Evolutionary conservation across 2,797 vertebrate species (phyloP), one percentile per base, ranked within the genome.

Genomic region (Tokudaia tokunoshimensis): DNA sequence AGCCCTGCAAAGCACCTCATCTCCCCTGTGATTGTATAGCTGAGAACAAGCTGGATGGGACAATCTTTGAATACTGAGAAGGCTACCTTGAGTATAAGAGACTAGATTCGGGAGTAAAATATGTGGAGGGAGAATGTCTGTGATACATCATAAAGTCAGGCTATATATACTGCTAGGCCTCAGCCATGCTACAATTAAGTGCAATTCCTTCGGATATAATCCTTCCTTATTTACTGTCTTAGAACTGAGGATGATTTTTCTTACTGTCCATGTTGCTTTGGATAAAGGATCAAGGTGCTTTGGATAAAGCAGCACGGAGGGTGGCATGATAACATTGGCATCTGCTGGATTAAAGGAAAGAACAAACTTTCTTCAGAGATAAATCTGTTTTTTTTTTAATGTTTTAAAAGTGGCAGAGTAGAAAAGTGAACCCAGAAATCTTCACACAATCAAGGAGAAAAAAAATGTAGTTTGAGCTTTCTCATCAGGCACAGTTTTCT

Each of bases 321-420:
- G 55, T 90, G 82, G 79, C 26, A 65, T 70, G 67, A 91, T 94
- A 96, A 94, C 44, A 52, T 86, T 92, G 37, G 70, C 29, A 86
- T 17, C 91, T 94, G n/a, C 67, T 93, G 85, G 41, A 22, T 96
- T 70, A 34, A 95, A 97, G 52, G 41, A 97, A 94, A 95, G 41
- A 89, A 92, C 20, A 88, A 90, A 85, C 61, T 93, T 97, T 95
- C 17, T 91, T 93, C 41, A 84, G 86, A 67, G 65, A 65, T 85
- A 92, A 93, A 55, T 96, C 79, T 80, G 65, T 93, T 96, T 94
- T 94, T 61, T 61, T 67, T 65, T 65, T 34, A 70, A 76, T 78
- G 17, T 93, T 22, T 79, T 76, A 89, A 95, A 96, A 92, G 67
- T 65, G 37, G 14, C 70, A 84, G 44, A 92, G 2, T 88, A 37